phyloP scores from a whole-genome alignment of 2,888 invertebrate genomes.

The Meghimatium bilineatum region DNA sequence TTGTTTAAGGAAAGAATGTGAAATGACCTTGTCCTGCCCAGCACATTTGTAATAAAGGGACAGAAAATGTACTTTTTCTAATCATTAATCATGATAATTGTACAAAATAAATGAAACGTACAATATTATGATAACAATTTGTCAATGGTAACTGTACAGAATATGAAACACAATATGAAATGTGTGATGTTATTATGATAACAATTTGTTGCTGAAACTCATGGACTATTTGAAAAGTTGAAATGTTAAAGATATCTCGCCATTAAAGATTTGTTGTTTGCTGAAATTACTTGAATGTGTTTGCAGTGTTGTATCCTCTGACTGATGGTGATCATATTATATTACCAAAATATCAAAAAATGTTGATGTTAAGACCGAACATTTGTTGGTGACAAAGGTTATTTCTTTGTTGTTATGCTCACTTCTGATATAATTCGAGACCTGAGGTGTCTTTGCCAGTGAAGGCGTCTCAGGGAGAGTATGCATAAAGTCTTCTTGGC shows the following conservation, averaged over 20 bases:
- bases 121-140: no score
- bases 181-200: no score
- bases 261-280: neutral
- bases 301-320: neutral
- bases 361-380: conserved; percentile 6
- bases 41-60: neutral
- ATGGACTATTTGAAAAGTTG: no score
- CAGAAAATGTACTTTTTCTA: neutral
- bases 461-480: conserved; percentile 32
- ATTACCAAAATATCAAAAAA: neutral
- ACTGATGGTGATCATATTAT: neutral
- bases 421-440: conserved; percentile 4
- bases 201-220: no score
- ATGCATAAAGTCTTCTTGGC: neutral
- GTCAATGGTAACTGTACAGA: no score
- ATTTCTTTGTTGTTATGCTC: conserved; percentile 4
- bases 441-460: conserved; percentile 19
- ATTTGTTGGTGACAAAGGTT: conserved; percentile 9
- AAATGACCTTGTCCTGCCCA: neutral
- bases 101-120: no score
- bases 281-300: neutral
- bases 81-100: neutral
- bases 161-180: no score
- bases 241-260: no score
- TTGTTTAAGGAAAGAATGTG: neutral